Evolutionary conservation across 2,113 vertebrate genomes (phyloP).

Genomic region (Cephalopholis sonnerati): DNA sequence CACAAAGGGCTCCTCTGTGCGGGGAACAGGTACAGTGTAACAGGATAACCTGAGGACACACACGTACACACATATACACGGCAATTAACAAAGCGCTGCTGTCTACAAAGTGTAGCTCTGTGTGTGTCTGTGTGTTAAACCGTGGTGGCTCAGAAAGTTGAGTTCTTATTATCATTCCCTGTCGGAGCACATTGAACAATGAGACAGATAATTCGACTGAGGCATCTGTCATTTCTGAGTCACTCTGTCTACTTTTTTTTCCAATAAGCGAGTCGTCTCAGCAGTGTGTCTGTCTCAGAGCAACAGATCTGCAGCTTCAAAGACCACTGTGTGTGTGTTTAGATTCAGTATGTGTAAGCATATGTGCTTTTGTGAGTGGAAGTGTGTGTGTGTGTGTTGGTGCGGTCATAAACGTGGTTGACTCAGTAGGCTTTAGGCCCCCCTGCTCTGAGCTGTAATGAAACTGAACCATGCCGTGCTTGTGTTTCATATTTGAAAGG

Average conservation of each 20-base stretch:
- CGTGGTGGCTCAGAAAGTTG: slow-evolving; percentile 3
- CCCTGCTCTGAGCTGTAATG: slow-evolving; percentile 60
- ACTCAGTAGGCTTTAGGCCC: slow-evolving; percentile 2
- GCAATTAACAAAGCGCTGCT: slow-evolving; percentile 23
- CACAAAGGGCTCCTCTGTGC: slow-evolving; percentile 91
- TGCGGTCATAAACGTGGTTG: slow-evolving; percentile 34
- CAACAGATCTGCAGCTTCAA: slow-evolving; percentile 44
- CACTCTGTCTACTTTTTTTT: slow-evolving; percentile 7
- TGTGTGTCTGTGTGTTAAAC: slow-evolving; percentile 30
- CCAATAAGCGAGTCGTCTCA: slow-evolving; percentile 32
- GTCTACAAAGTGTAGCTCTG: background rate
- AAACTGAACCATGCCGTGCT: slow-evolving; percentile 44
- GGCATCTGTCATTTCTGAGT: slow-evolving; percentile 43
- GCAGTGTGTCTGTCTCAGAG: slow-evolving; percentile 35
- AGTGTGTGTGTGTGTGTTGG: slow-evolving; percentile 6
- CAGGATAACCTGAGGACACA: slow-evolving; percentile 45
- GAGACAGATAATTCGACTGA: slow-evolving; percentile 37
- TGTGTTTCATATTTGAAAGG: slow-evolving; percentile 46
- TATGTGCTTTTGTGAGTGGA: slow-evolving; percentile 4
- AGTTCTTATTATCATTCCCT: slow-evolving; percentile 34
- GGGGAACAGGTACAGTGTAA: slow-evolving; percentile 87
- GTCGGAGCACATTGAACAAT: slow-evolving; percentile 44
- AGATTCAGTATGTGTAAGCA: background rate
- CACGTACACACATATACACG: slow-evolving; percentile 1
- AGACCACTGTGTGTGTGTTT: slow-evolving; percentile 20